Evolutionary conservation across 2,888 invertebrate species (phyloP).

Genomic region (Thecophora atra): DNA sequence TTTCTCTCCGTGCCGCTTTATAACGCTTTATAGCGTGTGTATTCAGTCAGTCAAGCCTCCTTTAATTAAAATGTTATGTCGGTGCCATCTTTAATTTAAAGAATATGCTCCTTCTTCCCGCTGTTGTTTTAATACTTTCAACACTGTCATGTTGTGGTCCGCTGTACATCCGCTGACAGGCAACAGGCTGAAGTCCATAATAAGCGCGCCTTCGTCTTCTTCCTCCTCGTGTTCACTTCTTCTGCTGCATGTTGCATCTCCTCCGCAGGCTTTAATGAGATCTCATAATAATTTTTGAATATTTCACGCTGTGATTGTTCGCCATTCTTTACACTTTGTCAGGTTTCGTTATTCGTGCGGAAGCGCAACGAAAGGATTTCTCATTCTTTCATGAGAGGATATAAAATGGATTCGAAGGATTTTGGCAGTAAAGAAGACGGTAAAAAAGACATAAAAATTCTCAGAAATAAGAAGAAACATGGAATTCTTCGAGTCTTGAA

Average conservation of each 20-base stretch:
- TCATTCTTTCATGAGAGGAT: background rate
- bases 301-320: slow-evolving; percentile 42
- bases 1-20: background rate
- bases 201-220: background rate
- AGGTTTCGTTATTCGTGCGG: slow-evolving; percentile 35
- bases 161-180: slow-evolving; percentile 17
- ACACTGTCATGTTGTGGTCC: slow-evolving; percentile 23
- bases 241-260: slow-evolving; percentile 11
- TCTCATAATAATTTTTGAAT: slow-evolving; percentile 44
- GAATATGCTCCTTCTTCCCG: background rate
- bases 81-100: slow-evolving; percentile 16
- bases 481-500: background rate
- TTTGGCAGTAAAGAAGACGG: background rate
- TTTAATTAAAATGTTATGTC: slow-evolving; percentile 25
- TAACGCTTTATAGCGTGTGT: background rate
- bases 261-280: slow-evolving; percentile 37
- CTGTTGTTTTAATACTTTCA: slow-evolving; percentile 28
- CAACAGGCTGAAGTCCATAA: slow-evolving; percentile 22
- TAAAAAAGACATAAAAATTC: background rate
- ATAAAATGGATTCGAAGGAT: background rate
- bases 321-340: slow-evolving; percentile 42
- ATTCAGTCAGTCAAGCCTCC: background rate
- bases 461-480: background rate
- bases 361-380: slow-evolving; percentile 16
- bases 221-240: slow-evolving; percentile 6